Evolutionary conservation across 2,113 vertebrate genomes (phyloP).

Genomic region (Telmatochromis sp.): DNA sequence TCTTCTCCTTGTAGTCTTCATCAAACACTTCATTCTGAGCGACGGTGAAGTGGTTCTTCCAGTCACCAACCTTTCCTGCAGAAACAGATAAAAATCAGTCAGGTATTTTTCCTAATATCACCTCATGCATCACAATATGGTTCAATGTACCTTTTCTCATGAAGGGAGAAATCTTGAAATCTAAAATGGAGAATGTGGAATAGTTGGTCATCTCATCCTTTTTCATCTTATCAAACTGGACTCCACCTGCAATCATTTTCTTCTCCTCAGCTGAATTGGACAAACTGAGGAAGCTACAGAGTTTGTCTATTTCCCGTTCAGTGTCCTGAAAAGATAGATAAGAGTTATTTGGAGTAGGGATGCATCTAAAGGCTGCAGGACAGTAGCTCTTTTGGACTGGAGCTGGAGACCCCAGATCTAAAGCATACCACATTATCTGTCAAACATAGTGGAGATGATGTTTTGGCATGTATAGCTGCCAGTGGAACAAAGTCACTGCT

Average conservation of each 20-base stretch:
- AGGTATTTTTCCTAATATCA: background rate
- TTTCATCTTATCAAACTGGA: slow-evolving; percentile 78
- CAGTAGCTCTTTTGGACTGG: background rate
- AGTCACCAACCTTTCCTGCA: slow-evolving; percentile 66
- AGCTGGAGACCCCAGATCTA: background rate
- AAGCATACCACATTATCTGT: background rate
- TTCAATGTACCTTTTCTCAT: slow-evolving; percentile 68
- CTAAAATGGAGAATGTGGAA: slow-evolving; percentile 22
- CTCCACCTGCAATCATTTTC: slow-evolving; percentile 50
- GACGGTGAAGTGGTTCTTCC: slow-evolving; percentile 63
- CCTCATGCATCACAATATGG: background rate
- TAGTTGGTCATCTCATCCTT: slow-evolving; percentile 72
- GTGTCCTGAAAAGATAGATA: slow-evolving; percentile 62
- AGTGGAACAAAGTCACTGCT: background rate
- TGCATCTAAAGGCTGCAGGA: background rate
- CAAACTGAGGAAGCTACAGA: slow-evolving; percentile 73
- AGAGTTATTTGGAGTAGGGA: background rate
- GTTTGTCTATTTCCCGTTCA: slow-evolving; percentile 57
- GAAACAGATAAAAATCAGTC: background rate
- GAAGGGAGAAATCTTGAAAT: slow-evolving; percentile 68
- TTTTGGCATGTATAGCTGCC: background rate
- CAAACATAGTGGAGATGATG: background rate
- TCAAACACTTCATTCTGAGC: slow-evolving; percentile 62
- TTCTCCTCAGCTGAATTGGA: slow-evolving; percentile 39
- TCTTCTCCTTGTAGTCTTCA: slow-evolving; percentile 60